Percentiles rank a stretch among this genome's conserved stretches.
phyloP scores from a whole-genome alignment of 2,113 vertebrate species.

The Tauraco erythrolophus region DNA sequence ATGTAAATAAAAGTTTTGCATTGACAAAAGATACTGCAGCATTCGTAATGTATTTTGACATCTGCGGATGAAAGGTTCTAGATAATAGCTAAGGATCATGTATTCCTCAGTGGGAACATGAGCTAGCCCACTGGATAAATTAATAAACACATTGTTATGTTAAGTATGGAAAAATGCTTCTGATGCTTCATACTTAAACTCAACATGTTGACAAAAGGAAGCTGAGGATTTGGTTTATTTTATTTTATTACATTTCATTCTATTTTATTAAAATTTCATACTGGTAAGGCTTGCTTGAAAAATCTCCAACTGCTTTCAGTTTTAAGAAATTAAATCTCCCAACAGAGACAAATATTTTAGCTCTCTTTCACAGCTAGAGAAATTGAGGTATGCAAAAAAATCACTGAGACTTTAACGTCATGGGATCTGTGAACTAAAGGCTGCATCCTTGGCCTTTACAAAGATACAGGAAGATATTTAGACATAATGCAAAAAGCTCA shows the following conservation, averaged over 20 bases:
- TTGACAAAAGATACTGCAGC: not conserved
- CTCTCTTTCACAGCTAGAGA: not conserved
- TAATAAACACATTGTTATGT: constrained; percentile 43
- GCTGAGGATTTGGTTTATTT: not conserved
- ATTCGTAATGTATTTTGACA: not conserved
- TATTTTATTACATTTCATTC: not conserved
- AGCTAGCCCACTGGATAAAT: constrained; percentile 11
- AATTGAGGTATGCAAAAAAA: not conserved
- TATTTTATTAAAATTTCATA: not conserved
- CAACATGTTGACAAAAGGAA: not conserved
- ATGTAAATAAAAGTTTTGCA: not conserved
- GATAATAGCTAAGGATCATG: constrained; percentile 5
- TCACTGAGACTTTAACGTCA: not conserved
- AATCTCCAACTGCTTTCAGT: not conserved
- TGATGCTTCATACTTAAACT: not conserved
- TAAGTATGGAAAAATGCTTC: not conserved
- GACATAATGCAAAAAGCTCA: not conserved
- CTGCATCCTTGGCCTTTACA: not conserved
- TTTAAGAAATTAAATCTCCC: not conserved
- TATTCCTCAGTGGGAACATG: not conserved
- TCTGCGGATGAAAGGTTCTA: constrained; percentile 24
- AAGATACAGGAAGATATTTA: not conserved
- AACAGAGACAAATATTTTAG: not conserved
- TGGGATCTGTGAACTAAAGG: not conserved
- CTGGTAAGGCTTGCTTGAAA: not conserved